Conservation (phyloP, 2,888 invertebrate genomes). For the Axea sp. region DNA sequence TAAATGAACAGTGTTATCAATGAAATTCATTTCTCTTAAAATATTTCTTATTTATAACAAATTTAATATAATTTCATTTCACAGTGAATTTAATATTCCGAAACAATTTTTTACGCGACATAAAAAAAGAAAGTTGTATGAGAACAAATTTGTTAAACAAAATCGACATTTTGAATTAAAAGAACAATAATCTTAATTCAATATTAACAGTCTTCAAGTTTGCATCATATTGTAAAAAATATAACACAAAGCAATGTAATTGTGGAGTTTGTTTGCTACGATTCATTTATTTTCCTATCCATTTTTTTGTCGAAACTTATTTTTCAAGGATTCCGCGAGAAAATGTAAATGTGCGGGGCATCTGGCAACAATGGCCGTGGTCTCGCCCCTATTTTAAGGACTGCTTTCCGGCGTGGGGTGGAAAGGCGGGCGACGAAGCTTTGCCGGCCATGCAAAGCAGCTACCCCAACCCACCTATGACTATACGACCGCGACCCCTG, state of each 20-base stretch:
- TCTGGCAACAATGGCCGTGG: conserved; percentile 80
- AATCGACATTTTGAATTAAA: no score
- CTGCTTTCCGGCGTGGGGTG: conserved; percentile 68
- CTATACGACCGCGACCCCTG: conserved; percentile 68
- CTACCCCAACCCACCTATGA: conserved; percentile 64
- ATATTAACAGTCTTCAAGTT: no score
- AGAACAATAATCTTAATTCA: no score
- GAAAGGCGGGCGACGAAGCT: conserved; percentile 63
- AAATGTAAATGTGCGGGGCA: conserved; percentile 79
- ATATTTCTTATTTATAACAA: no score
- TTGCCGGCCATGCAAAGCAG: conserved; percentile 77
- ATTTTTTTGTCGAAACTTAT: conserved; percentile 69
- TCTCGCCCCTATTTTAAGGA: conserved; percentile 79
- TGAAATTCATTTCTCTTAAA: no score
- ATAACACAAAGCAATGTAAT: conserved; percentile 2
- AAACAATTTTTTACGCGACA: no score
- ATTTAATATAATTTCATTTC: no score
- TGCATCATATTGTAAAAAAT: no score
- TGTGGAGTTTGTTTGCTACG: conserved; percentile 22
- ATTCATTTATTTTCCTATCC: conserved; percentile 38
- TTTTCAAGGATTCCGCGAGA: conserved; percentile 78
- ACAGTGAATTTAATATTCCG: no score
- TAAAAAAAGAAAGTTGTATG: no score
- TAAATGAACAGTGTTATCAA: no score
- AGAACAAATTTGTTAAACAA: no score